A percentile compares a stretch with the other conserved stretches of the same genome.
Conservation (phyloP, 2,113 vertebrate species). For the Campylomormyrus tamandua region DNA sequence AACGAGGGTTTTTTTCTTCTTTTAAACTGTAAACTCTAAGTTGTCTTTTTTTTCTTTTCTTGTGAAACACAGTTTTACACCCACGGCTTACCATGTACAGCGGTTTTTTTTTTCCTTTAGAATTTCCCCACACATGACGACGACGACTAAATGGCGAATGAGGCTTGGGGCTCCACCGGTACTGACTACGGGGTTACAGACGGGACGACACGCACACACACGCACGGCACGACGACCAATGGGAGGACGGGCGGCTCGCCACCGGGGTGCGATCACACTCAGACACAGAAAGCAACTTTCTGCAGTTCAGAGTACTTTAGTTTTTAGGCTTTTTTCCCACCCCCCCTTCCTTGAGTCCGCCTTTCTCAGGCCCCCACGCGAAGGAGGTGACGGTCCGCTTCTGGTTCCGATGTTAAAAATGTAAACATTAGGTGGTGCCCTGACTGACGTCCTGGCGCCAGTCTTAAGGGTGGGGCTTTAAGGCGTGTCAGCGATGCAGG, state of each 20-base stretch:
- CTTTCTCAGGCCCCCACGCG: conserved; percentile 57
- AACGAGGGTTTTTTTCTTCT: conserved; percentile 52
- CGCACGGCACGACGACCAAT: conserved; percentile 66
- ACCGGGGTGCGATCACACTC: conserved; percentile 53
- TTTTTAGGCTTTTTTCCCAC: neutral
- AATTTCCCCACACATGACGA: conserved; percentile 36
- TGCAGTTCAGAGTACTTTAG: conserved; percentile 36
- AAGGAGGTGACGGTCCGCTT: conserved; percentile 70
- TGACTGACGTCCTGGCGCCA: conserved; percentile 83
- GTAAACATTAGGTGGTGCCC: conserved; percentile 98
- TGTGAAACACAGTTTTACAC: conserved; percentile 53
- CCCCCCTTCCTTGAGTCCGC: neutral
- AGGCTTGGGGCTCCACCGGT: conserved; percentile 62
- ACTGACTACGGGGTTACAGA: conserved; percentile 38
- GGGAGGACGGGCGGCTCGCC: conserved; percentile 59
- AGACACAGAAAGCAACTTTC: conserved; percentile 87
- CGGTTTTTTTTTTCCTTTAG: conserved; percentile 22
- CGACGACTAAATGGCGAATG: conserved; percentile 57
- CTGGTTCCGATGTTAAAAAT: conserved; percentile 86
- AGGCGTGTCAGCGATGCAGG: conserved; percentile 80
- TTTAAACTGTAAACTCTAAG: conserved; percentile 69
- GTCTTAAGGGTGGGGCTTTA: conserved; percentile 35
- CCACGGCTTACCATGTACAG: conserved; percentile 61
- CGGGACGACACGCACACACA: conserved; percentile 36
- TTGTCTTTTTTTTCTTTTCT: conserved; percentile 50